These are phyloP conservation scores for Ariopsis seemanni DNA, from an alignment of 2,113 vertebrate genomes.

Conservation along the genomic window DNA sequence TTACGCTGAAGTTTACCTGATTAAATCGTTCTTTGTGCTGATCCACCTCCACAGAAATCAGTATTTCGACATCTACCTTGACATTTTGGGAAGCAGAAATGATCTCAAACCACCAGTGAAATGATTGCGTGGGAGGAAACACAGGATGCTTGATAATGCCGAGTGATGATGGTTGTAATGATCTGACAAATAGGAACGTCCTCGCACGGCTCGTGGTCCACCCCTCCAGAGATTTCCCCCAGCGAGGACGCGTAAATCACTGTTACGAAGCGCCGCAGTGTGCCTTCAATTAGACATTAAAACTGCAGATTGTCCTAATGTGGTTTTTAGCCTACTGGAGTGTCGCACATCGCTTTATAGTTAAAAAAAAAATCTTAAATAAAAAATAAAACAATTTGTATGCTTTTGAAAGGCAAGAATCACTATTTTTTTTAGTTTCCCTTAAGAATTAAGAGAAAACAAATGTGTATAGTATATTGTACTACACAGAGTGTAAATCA, in stretches of 20 bases:
- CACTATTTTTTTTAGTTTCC: no score
- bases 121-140: background rate
- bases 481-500: no score
- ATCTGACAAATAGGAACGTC: background rate
- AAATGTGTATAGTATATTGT: no score
- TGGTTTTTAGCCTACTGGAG: background rate
- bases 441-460: no score
- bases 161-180: background rate
- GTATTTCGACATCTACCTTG: background rate
- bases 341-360: background rate
- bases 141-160: background rate
- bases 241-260: background rate
- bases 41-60: background rate
- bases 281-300: slow-evolving; percentile 18
- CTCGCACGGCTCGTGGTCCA: background rate
- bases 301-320: background rate
- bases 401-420: no score
- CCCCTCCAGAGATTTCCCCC: background rate
- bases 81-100: background rate
- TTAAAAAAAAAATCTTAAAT: no score
- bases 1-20: background rate
- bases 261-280: background rate
- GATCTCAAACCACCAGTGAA: background rate
- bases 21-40: background rate
- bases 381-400: no score